Evolutionary conservation across 2,113 vertebrate species (phyloP), one percentile per base, ranked within the genome.

Genomic region (Diglossa brunneiventris): DNA sequence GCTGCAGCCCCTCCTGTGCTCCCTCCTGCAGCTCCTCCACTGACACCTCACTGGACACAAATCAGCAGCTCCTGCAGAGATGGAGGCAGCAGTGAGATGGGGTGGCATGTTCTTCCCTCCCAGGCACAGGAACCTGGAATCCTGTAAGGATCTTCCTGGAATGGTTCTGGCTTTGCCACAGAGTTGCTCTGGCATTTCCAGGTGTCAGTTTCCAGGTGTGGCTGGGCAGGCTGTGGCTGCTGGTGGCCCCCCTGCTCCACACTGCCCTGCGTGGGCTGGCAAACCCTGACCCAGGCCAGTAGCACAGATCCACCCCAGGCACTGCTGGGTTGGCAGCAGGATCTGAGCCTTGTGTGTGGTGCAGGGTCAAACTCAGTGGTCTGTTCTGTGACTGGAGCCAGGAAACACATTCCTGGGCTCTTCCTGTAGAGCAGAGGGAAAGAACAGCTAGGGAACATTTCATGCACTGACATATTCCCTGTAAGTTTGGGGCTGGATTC

Each of bases 41-140:
- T 59, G 64, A 62, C 64, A 41, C 42, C 2, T 4, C 3, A 0
- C 0, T 0, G 41, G 66, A 58, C 26, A 14, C 10, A 1, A 9
- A 23, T 18, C 58, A 39, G 31, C 83, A 35, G 63, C 76, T 89
- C 67, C 28, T 30, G n/a, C 31, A 52, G 73, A 47, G 59, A 3
- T 49, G 19, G 69, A 15, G 1, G 2, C 13, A 50, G 30, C 39
- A 42, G 9, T 59, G 63, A 26, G 35, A 42, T 42, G 26, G 4
- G 20, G 10, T 17, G 26, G 26, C 3, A 0, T 7, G 42, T 59
- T 72, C 56, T 33, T 78, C 13, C 30, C 33, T 86, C 17, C 47
- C 23, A 23, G 58, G 72, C 80, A 55, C 0, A 0, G 76, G 30
- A 75, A n/a, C 67, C n/a, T 26, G n/a, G 23, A 61, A 41, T 49